Evolutionary conservation across 2,797 vertebrate species (phyloP), one percentile per base, ranked within the genome.

Genomic region (Otolemur crassicaudatus): DNA sequence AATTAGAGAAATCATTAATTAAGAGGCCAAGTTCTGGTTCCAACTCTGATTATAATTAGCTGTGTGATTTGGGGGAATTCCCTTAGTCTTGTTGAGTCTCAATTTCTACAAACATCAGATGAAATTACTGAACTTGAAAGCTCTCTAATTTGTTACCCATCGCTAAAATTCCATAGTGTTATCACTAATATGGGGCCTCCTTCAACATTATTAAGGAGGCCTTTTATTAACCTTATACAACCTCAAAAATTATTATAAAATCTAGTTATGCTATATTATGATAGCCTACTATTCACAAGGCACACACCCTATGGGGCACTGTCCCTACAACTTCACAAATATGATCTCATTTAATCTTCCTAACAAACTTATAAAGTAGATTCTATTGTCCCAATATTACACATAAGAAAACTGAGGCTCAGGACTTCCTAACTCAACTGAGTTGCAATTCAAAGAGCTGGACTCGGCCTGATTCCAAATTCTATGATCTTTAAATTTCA

Each of bases 21-120:
- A 94, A 81, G 69, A 94, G 63, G 14, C 19, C 67, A 77, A 46
- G 37, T 94, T 95, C 81, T 92, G 56, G n/a, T 85, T 37, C 82
- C 56, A 20, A n/a, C 53, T 94, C 94, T 72, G 49, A 94, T 82
- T 60, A 40, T 86, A 93, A 97, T 95, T 86, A 96, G 63, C 87
- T 70, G 8, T 88, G 63, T 49, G 67, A 79, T 70, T 92, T 80
- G 6, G 70, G 56, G 40, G 73, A 83, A 43, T 76, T 87, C 43
- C 46, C 65, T 94, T 82, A 67, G 43, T 79, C 31, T 95, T 77
- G 90, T 94, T 79, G 58, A 49, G 19, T 79, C 40, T 89, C 69
- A 7, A 5, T 86, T 79, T 72, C 60, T 75, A 93, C 43, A 63
- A 79, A 96, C 3, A 73, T 81, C 89, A 65, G 69, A 73, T 46